These are phyloP conservation scores for Galaxias olidus DNA, from an alignment of 2,797 vertebrate species.

Conservation along the genomic window DNA sequence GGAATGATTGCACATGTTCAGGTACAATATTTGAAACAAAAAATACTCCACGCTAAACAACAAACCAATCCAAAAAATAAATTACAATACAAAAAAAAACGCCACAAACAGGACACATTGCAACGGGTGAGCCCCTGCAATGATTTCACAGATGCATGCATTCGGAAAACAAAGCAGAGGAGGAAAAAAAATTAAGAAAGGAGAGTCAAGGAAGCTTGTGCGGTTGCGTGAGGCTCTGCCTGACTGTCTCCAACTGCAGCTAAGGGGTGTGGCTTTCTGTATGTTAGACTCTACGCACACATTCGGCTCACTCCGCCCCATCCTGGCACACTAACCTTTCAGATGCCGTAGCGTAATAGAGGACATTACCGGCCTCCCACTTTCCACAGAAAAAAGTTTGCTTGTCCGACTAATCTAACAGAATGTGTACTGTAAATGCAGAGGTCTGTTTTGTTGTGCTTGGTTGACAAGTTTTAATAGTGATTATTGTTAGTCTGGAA, in stretches of 20 bases:
- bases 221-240: constrained; percentile 81
- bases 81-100: constrained; percentile 2
- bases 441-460: constrained; percentile 61
- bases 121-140: constrained; percentile 37
- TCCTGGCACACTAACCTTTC: constrained; percentile 62
- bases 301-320: constrained; percentile 67
- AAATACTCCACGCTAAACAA: constrained; percentile 55
- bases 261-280: constrained; percentile 56
- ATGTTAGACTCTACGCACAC: constrained; percentile 54
- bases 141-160: constrained; percentile 77
- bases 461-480: constrained; percentile 53
- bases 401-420: constrained; percentile 34
- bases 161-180: constrained; percentile 72
- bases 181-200: constrained; percentile 71
- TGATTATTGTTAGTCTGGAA: constrained; percentile 70
- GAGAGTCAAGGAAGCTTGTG: constrained; percentile 85
- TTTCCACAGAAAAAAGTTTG: constrained; percentile 37
- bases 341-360: constrained; percentile 61
- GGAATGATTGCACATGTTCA: constrained; percentile 71
- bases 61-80: constrained; percentile 52
- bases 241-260: constrained; percentile 75
- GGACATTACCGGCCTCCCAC: constrained; percentile 56
- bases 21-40: constrained; percentile 58
- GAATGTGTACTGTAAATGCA: constrained; percentile 42
- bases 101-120: constrained; percentile 65